Evolutionary conservation across 2,113 vertebrate species (phyloP), one percentile per base, ranked within the genome.

Genomic region (Spheniscus mendiculus): DNA sequence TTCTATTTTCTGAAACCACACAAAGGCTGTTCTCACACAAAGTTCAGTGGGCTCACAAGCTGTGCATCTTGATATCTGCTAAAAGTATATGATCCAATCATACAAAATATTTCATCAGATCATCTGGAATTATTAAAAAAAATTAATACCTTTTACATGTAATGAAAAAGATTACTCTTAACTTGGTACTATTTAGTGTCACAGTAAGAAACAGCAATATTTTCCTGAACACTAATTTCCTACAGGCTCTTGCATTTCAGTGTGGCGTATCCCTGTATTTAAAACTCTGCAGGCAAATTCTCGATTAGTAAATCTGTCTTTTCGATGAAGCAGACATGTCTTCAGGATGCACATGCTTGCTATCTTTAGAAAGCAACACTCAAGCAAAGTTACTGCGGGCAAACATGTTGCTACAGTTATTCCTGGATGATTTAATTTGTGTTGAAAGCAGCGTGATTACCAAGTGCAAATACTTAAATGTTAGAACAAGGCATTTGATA

Each of bases 391-490:
- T 44, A 55, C 63, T 30, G 1, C 42, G 14, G 55, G 32, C n/a
- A 44, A 36, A 22, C 25, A 10, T 3, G 2, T 16, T 27, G 73
- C 32, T 65, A 18, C 18, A 6, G 23, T 15, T 10, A 30, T 5
- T 44, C 66, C 59, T 17, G 27, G 27, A 12, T 21, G 40, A 53
- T 34, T 84, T 30, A 6, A 16, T 6, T 25, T 12, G 15, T 7
- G 25, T 8, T 21, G 40, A 53, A 59, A 87, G 70, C 65, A 55
- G 52, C 4, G 5, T 3, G 22, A 34, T 25, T 29, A 16, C 47
- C 26, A 15, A 30, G 4, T 2, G 3, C 27, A 13, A 18, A 25
- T 1, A 22, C 25, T 38, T 19, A 8, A 23, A 21, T 2, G 14
- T 23, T 1, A 61, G 12, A 73, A 6, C 44, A 52, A 52, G 14